Evolutionary conservation across 2,113 vertebrate genomes (phyloP), one percentile per base, ranked within the genome.

Genomic region (Toxotes jaculatrix): DNA sequence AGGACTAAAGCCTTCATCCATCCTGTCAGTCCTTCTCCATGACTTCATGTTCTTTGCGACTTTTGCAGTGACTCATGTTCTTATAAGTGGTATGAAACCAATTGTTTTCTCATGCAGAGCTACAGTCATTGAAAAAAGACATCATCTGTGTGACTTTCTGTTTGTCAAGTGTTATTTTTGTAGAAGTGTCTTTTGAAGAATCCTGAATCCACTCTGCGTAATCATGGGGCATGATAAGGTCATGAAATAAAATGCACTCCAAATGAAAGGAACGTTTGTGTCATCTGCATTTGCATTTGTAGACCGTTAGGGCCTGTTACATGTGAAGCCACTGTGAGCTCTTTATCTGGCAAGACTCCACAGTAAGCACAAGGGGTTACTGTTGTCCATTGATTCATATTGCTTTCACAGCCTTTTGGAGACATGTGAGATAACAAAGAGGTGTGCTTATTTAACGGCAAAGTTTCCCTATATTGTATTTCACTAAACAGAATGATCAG

Each of bases 161-260:
- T 45, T 36, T 62, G 31, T 61, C 19, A 45, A 16, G 31, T 74
- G n/a, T 49, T 63, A 32, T 74, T 66, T 67, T 65, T 73, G 16
- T 19, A 56, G 4, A 19, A 36, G 16, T 38, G 45, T 31, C 23
- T 45, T 17, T 31, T n/a, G 9, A 67, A 61, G 11, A 61, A 32
- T 23, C 47, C n/a, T 13, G 10, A 66, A 75, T 53, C 43, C 23
- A 51, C 42, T 60, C 49, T 43, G 38, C 7, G 1, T 47, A 10
- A 38, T 53, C 55, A 34, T 49, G 36, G 19, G 13, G 32, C 19
- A 32, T 42, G 13, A 27, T 27, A 57, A 38, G 12, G 63, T 65
- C 8, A 27, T 76, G 57, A 17, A 87, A 80, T 78, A 73, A 84
- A 86, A 78, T 34, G 1, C 17, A 70, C 11, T 59, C 19, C 31